Percentiles rank a stretch among this genome's conserved stretches.
These are phyloP conservation scores for Oryzias woworae DNA, from an alignment of 2,113 vertebrate species.

Conservation along the genomic window DNA sequence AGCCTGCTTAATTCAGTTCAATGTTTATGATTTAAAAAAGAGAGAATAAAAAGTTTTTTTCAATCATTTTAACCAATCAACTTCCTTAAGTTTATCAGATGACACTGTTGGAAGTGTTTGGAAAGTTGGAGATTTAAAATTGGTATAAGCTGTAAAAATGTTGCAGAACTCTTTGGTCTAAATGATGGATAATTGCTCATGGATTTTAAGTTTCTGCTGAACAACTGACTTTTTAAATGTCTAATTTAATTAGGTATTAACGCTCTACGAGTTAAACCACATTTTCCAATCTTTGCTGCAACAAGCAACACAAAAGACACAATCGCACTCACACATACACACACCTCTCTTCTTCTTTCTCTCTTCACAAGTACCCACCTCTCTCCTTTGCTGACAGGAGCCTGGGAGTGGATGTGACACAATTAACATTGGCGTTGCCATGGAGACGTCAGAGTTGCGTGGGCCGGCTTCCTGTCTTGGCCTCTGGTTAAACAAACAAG, in stretches of 20 bases:
- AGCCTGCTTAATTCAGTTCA: no score
- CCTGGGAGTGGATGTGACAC: constrained; percentile 66
- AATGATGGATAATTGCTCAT: background rate
- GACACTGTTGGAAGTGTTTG: no score
- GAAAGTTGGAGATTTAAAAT: no score
- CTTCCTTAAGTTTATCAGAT: no score
- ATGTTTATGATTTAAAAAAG: no score
- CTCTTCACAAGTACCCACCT: constrained; percentile 51
- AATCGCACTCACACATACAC: constrained; percentile 29
- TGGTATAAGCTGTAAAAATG: no score
- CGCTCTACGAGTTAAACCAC: constrained; percentile 1
- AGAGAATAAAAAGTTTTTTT: no score
- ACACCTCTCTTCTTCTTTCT: constrained; percentile 41
- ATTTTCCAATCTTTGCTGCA: background rate
- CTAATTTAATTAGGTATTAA: background rate
- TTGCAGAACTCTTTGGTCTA: background rate
- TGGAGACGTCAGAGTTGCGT: constrained; percentile 76
- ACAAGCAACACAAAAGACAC: constrained; percentile 22
- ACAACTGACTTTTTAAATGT: background rate
- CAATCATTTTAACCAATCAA: no score
- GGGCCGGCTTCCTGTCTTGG: constrained; percentile 80
- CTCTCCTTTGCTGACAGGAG: constrained; percentile 59
- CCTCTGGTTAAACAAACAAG: constrained; percentile 84
- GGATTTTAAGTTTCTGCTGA: background rate
- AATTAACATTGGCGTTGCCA: constrained; percentile 78